Evolutionary conservation across 2,113 vertebrate genomes (phyloP), one percentile per base, ranked within the genome.

Genomic region (Elachura formosa): DNA sequence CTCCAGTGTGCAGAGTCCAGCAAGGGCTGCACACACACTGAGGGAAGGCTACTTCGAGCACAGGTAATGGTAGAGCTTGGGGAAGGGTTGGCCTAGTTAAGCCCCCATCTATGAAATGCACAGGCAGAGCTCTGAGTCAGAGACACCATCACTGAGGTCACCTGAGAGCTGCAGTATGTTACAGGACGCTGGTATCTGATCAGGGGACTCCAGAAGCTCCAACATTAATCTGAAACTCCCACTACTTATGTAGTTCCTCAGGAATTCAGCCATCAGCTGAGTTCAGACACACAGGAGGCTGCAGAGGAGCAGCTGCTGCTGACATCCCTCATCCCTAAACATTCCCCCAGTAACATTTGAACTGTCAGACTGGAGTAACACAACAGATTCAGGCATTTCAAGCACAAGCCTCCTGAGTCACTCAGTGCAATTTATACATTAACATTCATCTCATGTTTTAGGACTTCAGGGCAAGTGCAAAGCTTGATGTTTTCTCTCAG

Each of bases 1-100:
- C 10, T 18, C 36, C 17, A 22, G 41, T 0, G 1, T 0, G 6
- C 20, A 3, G 31, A 54, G 54, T 9, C 2, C 4, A 66, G 62
- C 0, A 1, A 73, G n/a, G 52, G 51, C 36, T 89, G 34, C 18
- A 43, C 3, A 12, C 8, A 4, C 28, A 6, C 6, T 3, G 13
- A 80, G 29, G 36, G 71, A 13, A 34, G 14, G 41, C 11, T 2
- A 17, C 14, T 55, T 10, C 2, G 62, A 19, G 19, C 33, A 66
- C 38, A 52, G 49, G 10, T n/a, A 58, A 22, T 2, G 14, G n/a
- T 4, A 36, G 46, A 56, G 67, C 49, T 75, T 20, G 40, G 59
- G 48, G 26, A 79, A 67, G 24, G 3, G 23, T 0, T 88, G 49
- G 52, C 48, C 45, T 71, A 28, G 21, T 62, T 52, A 63, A 46